Evolutionary conservation across 1,140 invertebrate genomes (phyloP), one percentile per base, ranked within the genome.

Genomic region (Globodera rostochiensis): DNA sequence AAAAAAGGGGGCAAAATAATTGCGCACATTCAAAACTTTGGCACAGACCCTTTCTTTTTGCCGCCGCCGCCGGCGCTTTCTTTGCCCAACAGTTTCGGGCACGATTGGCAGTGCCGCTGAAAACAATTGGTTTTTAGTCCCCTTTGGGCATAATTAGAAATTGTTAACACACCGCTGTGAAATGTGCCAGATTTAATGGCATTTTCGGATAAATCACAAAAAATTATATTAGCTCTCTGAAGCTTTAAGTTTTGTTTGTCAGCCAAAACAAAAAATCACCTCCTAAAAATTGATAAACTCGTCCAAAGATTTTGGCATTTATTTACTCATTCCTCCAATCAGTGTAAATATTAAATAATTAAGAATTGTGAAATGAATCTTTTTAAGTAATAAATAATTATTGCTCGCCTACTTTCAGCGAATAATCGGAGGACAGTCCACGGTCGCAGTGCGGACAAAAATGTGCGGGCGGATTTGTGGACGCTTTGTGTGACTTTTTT

Each of bases 371-470:
- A 36, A 36, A 1, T 3, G 36, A 36, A 36, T 36, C 36, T 36
- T 36, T 36, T 36, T 36, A 36, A 36, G 2, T 36, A 36, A 36
- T 36, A 36, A 36, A 36, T 36, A 36, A 36, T 36, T 1, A 36
- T 36, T 36, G 36, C 36, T 3, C 36, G 36, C 64, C 25, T 47
- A 57, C 36, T 57, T 76, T 76, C 8, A 76, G n/a, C 3, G 74
- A 76, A 76, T 76, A 76, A 47, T 76, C 74, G 46, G 74, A 64
- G 19, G 74, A 76, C 57, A 64, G 46, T n/a, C 57, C 74, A 53
- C 66, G 25, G 36, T 36, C 46, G 46, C 74, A 76, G 45, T 57
- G 36, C 19, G 47, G 47, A 47, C 74, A 76, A 46, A 76, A 76
- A 76, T 64, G 19, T 76, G 57, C 74, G 57, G 66, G 5, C n/a